Percentiles rank a stretch among this genome's conserved stretches.
phyloP scores from a whole-genome alignment of 2,888 invertebrate species.

The Lasioglossum marginatum region DNA sequence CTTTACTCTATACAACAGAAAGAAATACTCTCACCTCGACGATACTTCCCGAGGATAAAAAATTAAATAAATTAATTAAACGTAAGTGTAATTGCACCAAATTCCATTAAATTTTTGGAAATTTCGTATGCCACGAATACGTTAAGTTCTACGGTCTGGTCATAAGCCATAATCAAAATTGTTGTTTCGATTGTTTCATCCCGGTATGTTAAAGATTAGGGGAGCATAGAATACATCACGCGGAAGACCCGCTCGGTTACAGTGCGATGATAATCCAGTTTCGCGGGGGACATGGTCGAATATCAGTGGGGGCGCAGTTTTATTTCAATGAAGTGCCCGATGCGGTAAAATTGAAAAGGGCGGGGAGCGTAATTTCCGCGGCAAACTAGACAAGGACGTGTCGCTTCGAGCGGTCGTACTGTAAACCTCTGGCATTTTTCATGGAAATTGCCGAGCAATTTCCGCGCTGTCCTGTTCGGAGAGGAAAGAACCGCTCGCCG shows the following conservation, averaged over 20 bases:
- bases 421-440: conserved; percentile 71
- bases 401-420: conserved; percentile 54
- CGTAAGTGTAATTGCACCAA: not conserved
- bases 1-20: not conserved
- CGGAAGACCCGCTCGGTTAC: conserved; percentile 17
- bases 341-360: conserved; percentile 58
- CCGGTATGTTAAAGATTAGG: not conserved
- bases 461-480: conserved; percentile 56
- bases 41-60: not conserved
- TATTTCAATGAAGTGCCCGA: conserved; percentile 57
- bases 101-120: no score
- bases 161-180: not conserved
- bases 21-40: no score
- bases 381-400: conserved; percentile 51
- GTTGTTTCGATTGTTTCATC: not conserved
- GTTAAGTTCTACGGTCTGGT: not conserved
- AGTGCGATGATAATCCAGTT: conserved; percentile 37
- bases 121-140: not conserved
- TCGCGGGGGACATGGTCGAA: not conserved
- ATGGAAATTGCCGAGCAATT: conserved; percentile 74
- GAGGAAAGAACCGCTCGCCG: conserved; percentile 41
- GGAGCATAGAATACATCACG: not conserved
- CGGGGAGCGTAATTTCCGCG: conserved; percentile 66
- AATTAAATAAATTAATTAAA: not conserved
- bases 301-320: conserved; percentile 55